These are phyloP conservation scores for Monomorium pharaonis DNA, from an alignment of 1,140 invertebrate species.

Conservation along the genomic window DNA sequence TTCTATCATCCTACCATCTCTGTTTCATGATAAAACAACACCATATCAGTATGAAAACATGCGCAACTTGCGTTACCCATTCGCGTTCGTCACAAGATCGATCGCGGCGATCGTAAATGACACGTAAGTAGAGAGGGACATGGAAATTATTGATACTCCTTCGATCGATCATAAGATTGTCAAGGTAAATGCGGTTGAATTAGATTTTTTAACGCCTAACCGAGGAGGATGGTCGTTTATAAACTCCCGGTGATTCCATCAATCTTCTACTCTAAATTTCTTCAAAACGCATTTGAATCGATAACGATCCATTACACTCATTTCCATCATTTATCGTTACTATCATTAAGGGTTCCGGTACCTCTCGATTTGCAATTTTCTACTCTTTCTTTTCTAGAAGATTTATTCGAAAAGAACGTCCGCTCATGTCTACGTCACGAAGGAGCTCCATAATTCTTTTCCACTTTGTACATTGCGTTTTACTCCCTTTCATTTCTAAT, in stretches of 20 bases:
- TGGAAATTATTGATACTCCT: slow-evolving; percentile 40
- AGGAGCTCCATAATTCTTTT: not conserved
- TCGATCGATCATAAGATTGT: slow-evolving; percentile 23
- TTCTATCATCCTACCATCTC: not conserved
- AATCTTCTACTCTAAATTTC: not conserved
- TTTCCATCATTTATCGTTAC: not conserved
- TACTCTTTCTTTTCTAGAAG: not conserved
- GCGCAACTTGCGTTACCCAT: not conserved
- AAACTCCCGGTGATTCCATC: not conserved
- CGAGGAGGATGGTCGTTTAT: not conserved
- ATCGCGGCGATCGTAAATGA: not conserved
- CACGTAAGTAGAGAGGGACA: not conserved
- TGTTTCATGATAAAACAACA: not conserved
- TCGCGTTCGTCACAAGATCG: slow-evolving; percentile 9
- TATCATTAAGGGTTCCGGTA: not conserved
- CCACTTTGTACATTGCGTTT: not conserved
- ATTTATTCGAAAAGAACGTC: too few species aligned
- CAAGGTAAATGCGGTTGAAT: not conserved
- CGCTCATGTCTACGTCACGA: not conserved
- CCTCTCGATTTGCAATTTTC: not conserved
- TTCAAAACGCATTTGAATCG: not conserved
- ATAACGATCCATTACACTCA: not conserved
- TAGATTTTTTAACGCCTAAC: slow-evolving; percentile 6
- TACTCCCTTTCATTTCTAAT: not conserved
- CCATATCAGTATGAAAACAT: slow-evolving; percentile 16